These are phyloP conservation scores for Ectropis grisescens DNA, from an alignment of 1,140 invertebrate species.

Conservation along the genomic window DNA sequence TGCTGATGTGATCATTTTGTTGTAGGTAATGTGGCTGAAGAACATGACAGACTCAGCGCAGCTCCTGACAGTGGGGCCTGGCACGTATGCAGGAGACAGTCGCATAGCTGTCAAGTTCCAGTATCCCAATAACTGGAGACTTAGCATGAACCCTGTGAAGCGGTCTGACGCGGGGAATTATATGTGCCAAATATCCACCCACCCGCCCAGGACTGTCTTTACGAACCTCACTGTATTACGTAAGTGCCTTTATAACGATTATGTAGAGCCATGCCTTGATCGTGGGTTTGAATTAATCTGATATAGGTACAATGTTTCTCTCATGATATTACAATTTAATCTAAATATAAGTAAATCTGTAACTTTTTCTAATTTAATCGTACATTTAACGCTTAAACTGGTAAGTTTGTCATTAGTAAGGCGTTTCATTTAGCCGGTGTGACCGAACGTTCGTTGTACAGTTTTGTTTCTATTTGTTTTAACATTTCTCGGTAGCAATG, in stretches of 20 bases:
- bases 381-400: no score
- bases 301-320: no score
- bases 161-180: slow-evolving; percentile 82
- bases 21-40: slow-evolving; percentile 84
- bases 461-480: no score
- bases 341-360: no score
- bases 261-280: no score
- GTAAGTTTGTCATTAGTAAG: no score
- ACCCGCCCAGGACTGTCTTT: slow-evolving; percentile 80
- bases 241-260: slow-evolving; percentile 30
- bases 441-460: no score
- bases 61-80: slow-evolving; percentile 81
- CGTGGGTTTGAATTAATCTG: no score
- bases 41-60: slow-evolving; percentile 79
- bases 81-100: slow-evolving; percentile 79
- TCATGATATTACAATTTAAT: no score
- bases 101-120: slow-evolving; percentile 81
- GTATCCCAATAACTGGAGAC: slow-evolving; percentile 88
- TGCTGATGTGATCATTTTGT: slow-evolving; percentile 63
- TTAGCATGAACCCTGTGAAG: slow-evolving; percentile 83
- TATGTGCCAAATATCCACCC: slow-evolving; percentile 89
- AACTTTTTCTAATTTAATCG: no score
- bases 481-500: no score
- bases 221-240: slow-evolving; percentile 75
- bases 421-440: no score